These are phyloP conservation scores for Carapus acus DNA, from an alignment of 2,797 vertebrate genomes.

Conservation along the genomic window DNA sequence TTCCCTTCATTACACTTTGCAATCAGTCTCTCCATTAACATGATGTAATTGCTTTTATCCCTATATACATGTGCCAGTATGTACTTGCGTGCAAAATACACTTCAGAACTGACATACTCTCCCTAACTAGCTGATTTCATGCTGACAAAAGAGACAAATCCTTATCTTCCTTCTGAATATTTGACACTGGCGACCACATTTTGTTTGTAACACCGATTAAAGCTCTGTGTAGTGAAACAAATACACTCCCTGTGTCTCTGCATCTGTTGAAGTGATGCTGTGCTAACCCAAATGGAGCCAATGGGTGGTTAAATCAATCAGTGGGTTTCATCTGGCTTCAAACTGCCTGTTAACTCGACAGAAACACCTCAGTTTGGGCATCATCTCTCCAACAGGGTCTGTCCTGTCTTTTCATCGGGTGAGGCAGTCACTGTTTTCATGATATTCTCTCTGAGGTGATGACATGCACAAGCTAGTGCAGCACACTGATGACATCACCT, in stretches of 20 bases:
- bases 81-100: constrained; percentile 9
- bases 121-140: constrained; percentile 12
- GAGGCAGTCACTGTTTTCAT: too few relatives aligned
- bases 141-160: constrained; percentile 38
- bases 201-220: constrained; percentile 63
- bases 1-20: constrained; percentile 3
- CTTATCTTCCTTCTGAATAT: constrained; percentile 17
- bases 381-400: too few relatives aligned
- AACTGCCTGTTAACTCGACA: too few relatives aligned
- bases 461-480: too few relatives aligned
- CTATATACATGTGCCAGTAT: constrained; percentile 15
- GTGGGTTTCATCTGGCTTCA: too few relatives aligned
- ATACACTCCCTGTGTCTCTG: constrained; percentile 3
- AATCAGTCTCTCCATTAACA: not conserved
- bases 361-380: too few relatives aligned
- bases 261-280: constrained; percentile 4
- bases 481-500: too few relatives aligned
- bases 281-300: too few relatives aligned
- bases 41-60: constrained; percentile 10
- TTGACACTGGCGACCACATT: constrained; percentile 45
- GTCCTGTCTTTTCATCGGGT: too few relatives aligned
- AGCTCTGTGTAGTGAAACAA: constrained; percentile 43
- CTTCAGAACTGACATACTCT: constrained; percentile 39
- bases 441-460: too few relatives aligned
- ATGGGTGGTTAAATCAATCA: too few relatives aligned